A percentile compares a stretch with the other conserved stretches of the same genome.
Evolutionary conservation across 92 coral and sea anemone species (phyloP).

Genomic region (Heteractis magnifica): DNA sequence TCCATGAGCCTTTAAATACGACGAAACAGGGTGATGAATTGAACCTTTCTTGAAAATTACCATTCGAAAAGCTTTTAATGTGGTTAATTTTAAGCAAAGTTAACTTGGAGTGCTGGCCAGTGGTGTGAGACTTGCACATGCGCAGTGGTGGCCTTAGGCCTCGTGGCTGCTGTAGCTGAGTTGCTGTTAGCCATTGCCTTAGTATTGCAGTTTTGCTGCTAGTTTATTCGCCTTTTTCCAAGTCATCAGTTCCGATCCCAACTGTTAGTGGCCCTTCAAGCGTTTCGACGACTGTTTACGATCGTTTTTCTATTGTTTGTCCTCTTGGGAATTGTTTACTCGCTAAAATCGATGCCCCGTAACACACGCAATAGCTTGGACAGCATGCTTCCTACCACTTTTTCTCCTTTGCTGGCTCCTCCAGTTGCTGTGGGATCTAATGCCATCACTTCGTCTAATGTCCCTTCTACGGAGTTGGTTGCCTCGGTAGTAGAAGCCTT

Average conservation of each 20-base stretch:
- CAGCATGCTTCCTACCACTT: conserved; percentile 3
- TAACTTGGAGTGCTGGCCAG: neutral
- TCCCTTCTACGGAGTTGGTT: conserved; percentile 15
- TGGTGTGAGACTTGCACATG: neutral
- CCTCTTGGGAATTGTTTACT: no score
- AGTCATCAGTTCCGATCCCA: no score
- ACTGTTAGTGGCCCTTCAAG: no score
- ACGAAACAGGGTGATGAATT: no score
- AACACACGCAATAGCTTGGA: conserved; percentile 12
- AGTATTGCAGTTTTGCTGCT: no score
- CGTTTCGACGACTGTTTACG: no score
- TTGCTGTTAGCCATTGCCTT: no score
- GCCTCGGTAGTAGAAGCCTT: neutral
- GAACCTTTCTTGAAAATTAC: no score
- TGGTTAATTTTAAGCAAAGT: neutral
- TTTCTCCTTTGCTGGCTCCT: neutral
- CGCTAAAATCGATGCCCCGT: conserved; percentile 5
- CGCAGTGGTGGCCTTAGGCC: neutral
- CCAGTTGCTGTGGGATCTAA: neutral
- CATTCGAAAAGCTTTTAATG: neutral
- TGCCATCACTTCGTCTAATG: neutral
- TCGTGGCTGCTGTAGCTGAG: no score
- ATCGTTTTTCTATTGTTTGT: no score
- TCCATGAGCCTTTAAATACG: no score
- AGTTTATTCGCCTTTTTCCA: no score